These are phyloP conservation scores for Microhierax caerulescens DNA, from an alignment of 2,797 vertebrate species.

Conservation along the genomic window DNA sequence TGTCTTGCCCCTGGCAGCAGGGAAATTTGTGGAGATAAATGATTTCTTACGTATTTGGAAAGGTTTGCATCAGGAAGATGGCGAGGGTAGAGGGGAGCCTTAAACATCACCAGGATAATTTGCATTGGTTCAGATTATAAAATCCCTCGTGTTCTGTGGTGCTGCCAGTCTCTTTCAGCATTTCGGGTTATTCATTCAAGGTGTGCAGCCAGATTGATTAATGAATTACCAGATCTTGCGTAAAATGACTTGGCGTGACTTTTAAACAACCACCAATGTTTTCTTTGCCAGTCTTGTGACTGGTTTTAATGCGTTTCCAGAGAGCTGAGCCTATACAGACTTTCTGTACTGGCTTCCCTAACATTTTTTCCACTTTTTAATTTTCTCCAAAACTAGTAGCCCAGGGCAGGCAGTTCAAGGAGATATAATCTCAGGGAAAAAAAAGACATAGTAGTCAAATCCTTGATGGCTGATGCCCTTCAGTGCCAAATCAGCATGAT, in stretches of 20 bases:
- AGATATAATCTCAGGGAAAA: conserved; percentile 43
- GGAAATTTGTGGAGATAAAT: conserved; percentile 56
- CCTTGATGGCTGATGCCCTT: conserved; percentile 68
- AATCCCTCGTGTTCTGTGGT: conserved; percentile 12
- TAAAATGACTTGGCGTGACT: conserved; percentile 80
- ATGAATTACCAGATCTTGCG: conserved; percentile 84
- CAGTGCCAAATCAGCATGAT: conserved; percentile 66
- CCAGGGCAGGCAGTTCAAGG: conserved; percentile 68
- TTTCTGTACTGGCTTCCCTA: conserved; percentile 37
- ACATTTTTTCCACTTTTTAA: conserved; percentile 60
- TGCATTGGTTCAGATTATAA: conserved; percentile 51
- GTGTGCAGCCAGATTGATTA: conserved; percentile 79
- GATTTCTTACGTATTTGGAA: conserved; percentile 57
- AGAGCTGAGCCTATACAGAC: conserved; percentile 27
- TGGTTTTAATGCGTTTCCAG: conserved; percentile 76
- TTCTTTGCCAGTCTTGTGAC: conserved; percentile 76
- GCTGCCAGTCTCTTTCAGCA: conserved; percentile 63
- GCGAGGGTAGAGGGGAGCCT: not conserved
- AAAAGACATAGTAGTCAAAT: conserved; percentile 47
- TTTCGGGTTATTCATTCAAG: conserved; percentile 80
- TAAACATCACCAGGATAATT: conserved; percentile 46
- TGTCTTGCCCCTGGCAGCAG: conserved; percentile 38
- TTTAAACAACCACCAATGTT: conserved; percentile 75
- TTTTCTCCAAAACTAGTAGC: conserved; percentile 62
- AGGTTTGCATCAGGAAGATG: conserved; percentile 32